Conservation (phyloP, 2,888 invertebrate genomes). For the Pseudococcus viburni region DNA sequence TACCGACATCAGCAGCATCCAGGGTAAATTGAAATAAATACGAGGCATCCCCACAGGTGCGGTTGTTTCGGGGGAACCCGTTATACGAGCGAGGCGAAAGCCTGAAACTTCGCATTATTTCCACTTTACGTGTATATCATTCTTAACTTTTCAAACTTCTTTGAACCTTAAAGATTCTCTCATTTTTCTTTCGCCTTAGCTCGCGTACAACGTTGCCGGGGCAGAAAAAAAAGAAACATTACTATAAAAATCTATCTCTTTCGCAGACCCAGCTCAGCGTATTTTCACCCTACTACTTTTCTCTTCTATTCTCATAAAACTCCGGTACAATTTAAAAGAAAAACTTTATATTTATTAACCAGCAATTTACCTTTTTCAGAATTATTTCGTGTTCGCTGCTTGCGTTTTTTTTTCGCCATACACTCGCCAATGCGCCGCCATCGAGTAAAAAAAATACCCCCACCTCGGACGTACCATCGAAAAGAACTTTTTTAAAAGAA, state of each 20-base stretch:
- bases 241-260: conserved; percentile 32
- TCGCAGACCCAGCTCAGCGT: neutral
- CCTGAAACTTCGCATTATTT: conserved; percentile 36
- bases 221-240: conserved; percentile 20
- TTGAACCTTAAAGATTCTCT: conserved; percentile 30
- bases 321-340: conserved; percentile 43
- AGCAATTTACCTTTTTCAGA: conserved; percentile 51
- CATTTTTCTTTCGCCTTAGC: conserved; percentile 3
- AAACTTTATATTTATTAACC: conserved; percentile 59
- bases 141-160: conserved; percentile 49
- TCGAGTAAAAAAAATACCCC: neutral
- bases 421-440: neutral
- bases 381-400: neutral
- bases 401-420: neutral
- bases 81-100: conserved; percentile 7
- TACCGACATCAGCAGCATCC: neutral
- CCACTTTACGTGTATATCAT: conserved; percentile 49
- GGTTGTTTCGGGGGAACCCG: neutral
- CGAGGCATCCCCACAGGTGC: neutral
- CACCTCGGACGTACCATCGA: neutral
- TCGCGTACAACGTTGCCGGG: neutral
- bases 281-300: neutral
- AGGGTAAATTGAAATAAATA: conserved; percentile 35
- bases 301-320: neutral
- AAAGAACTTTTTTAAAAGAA: conserved; percentile 41